Percentiles rank a stretch among this genome's conserved stretches.
These are phyloP conservation scores for Chironomus tepperi DNA, from an alignment of 1,140 invertebrate species.

Conservation along the genomic window DNA sequence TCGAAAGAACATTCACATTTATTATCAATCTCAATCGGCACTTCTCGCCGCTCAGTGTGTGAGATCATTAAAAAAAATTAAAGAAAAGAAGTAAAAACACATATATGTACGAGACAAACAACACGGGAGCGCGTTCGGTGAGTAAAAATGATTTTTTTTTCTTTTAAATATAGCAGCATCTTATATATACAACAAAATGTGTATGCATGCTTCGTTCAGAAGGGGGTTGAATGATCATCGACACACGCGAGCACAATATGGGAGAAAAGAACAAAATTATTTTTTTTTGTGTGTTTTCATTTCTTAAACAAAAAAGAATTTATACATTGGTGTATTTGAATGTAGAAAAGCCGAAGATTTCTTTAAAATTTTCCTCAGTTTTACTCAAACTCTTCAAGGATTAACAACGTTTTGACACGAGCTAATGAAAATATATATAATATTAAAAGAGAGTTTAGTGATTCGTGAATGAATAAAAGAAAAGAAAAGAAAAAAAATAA, in stretches of 20 bases:
- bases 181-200: not conserved
- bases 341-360: constrained; percentile 20
- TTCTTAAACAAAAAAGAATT: not conserved
- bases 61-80: constrained; percentile 6
- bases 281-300: not conserved
- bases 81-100: too few relatives aligned
- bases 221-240: constrained; percentile 21
- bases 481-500: too few relatives aligned
- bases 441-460: too few relatives aligned
- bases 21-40: constrained; percentile 1
- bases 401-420: constrained; percentile 15
- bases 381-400: constrained; percentile 11
- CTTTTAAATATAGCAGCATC: constrained; percentile 5
- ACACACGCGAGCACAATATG: constrained; percentile 7
- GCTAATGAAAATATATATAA: not conserved
- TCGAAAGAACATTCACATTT: not conserved
- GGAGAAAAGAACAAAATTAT: constrained; percentile 1
- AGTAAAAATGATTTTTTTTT: constrained; percentile 12
- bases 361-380: constrained; percentile 21
- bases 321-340: not conserved
- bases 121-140: not conserved
- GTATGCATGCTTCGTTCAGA: constrained; percentile 11
- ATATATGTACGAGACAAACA: not conserved
- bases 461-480: too few relatives aligned
- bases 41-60: not conserved